Evolutionary conservation across 2,888 invertebrate genomes (phyloP).

Genomic region (Coleophora flavipennella): DNA sequence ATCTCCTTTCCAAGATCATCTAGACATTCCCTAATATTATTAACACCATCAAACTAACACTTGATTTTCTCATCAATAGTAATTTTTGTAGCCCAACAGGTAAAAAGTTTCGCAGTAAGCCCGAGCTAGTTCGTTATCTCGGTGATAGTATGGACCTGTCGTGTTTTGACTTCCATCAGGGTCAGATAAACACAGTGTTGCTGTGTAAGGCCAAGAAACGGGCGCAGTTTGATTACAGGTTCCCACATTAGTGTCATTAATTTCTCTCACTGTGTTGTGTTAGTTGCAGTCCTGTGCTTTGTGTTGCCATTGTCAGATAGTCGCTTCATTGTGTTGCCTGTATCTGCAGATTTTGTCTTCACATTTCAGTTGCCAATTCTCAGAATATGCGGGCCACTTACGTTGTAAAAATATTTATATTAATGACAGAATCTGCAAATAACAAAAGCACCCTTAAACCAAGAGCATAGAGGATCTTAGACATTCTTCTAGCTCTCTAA

Average conservation of each 20-base stretch:
- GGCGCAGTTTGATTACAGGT: conserved; percentile 80
- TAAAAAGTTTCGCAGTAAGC: conserved; percentile 86
- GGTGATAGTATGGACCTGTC: conserved; percentile 85
- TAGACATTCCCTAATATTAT: too few relatives aligned
- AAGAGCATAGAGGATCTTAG: too few relatives aligned
- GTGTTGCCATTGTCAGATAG: conserved; percentile 34
- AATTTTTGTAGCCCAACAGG: conserved; percentile 82
- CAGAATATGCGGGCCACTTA: too few relatives aligned
- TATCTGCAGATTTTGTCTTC: too few relatives aligned
- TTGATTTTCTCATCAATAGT: conserved; percentile 28
- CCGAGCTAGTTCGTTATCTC: conserved; percentile 83
- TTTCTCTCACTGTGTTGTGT: conserved; percentile 65
- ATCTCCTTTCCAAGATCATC: too few relatives aligned
- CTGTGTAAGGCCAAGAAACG: conserved; percentile 81
- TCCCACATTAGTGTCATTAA: conserved; percentile 51
- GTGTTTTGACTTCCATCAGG: conserved; percentile 87
- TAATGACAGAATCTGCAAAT: too few relatives aligned
- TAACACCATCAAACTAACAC: conserved; percentile 10
- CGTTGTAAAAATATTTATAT: too few relatives aligned
- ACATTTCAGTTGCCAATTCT: too few relatives aligned
- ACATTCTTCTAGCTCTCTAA: too few relatives aligned
- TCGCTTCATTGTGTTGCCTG: conserved; percentile 18
- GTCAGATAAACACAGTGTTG: conserved; percentile 80
- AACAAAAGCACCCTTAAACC: too few relatives aligned
- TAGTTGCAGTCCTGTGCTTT: conserved; percentile 61